phyloP scores from a whole-genome alignment of 2,113 vertebrate genomes.

The Oreocharis arfaki region DNA sequence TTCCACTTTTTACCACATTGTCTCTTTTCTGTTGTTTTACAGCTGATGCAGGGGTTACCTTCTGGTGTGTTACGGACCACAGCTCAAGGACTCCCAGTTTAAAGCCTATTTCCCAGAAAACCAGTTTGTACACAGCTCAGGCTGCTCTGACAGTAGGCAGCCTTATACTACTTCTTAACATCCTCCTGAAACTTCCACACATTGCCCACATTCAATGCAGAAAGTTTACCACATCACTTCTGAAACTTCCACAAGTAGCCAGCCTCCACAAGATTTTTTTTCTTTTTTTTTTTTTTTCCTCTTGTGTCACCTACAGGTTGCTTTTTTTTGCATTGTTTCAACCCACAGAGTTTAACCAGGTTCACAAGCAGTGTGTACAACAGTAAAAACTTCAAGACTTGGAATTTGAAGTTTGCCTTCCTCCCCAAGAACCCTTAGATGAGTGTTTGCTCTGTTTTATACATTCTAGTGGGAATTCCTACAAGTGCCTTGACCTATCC shows the following conservation, averaged over 20 bases:
- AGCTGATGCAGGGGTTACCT: background rate
- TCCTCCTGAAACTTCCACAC: too few species aligned
- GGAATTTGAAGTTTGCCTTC: background rate
- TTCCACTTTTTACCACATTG: background rate
- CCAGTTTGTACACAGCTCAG: background rate
- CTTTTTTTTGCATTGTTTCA: background rate
- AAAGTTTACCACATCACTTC: background rate
- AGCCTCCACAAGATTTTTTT: background rate
- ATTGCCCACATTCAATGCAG: background rate
- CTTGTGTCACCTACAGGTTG: background rate
- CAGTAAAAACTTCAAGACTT: background rate
- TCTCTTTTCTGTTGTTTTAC: background rate
- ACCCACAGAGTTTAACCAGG: conserved; percentile 3
- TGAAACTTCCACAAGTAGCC: background rate
- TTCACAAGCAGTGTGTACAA: background rate
- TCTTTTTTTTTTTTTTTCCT: fast-evolving
- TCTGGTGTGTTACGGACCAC: background rate
- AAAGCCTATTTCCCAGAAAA: background rate
- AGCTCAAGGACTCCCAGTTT: background rate
- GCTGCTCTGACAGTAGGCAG: background rate
- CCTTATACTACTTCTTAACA: background rate
- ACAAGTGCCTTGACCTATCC: conserved; percentile 40
- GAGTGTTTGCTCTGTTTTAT: conserved; percentile 8
- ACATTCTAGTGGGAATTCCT: background rate
- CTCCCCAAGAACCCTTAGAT: background rate